Base-by-base conservation (phyloP, 2,888 invertebrate genomes). In the Lycophotia porphyrea region DNA sequence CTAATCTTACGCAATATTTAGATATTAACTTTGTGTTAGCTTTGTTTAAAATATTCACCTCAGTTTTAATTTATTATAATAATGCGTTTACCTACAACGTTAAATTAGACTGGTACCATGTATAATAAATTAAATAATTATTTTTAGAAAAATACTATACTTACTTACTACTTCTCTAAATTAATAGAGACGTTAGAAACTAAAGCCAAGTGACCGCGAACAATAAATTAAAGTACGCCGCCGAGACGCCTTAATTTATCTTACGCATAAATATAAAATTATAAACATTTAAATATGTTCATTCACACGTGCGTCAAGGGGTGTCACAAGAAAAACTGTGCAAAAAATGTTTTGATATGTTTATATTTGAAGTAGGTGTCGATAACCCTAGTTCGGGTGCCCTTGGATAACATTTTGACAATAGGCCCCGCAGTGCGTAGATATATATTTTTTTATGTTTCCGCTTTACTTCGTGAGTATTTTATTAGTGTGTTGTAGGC, bases 401-500 rank as follows among this genome's bases (percentile, higher is more conserved):
- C 88, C 88, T 88, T 88, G 88, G 67, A 36, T 77, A 78, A 73
- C 74, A 78, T 80, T 88, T 86, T 82, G 88, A 87, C 88, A 88
- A 88, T 88, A 76, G 84, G 74, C 81, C 70, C 63, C 67, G 74
- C 67, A 78, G 68, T 82, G 72, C 75, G 79, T 83, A 80, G 72
- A 82, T 82, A 78, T 74, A 80, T 74, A 39, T 84, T 80, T 84
- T 84, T 88, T 88, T 87, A 88, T 87, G 85, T 84, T 88, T 88
- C 88, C 88, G 88, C 65, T 82, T 80, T 73, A 78, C 78, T 77
- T 84, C 88, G 88, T 88, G 88, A 88, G 82, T 78, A 80, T 88
- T 88, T 88, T 88, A 85, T 87, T 88, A 86, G 87, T 82, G 79
- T 79, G 63, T 82, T 74, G 69, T 76, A 71, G 61, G 77, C 42